phyloP scores from a whole-genome alignment of 2,888 invertebrate species.

The Drosophila dives region DNA sequence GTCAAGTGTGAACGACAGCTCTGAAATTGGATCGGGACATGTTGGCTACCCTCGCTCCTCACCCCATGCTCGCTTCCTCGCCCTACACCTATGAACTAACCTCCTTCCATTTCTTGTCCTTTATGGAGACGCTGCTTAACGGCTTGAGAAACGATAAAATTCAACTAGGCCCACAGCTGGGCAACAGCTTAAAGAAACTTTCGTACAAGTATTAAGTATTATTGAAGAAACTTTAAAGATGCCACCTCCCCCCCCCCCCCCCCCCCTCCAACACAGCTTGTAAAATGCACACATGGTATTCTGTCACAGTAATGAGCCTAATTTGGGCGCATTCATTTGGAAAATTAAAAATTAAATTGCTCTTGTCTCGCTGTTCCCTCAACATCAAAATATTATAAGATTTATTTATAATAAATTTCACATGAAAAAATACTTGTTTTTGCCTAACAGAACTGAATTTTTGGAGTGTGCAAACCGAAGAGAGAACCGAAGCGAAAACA shows the following conservation, averaged over 20 bases:
- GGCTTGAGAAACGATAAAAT: constrained; percentile 73
- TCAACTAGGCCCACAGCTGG: constrained; percentile 45
- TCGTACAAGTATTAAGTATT: constrained; percentile 19
- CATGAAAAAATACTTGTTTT: constrained; percentile 6
- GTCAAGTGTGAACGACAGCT: constrained; percentile 70
- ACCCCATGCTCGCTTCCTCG: background rate
- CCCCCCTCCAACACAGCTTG: background rate
- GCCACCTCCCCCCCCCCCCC: background rate
- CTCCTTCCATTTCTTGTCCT: constrained; percentile 9
- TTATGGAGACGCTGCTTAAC: constrained; percentile 60
- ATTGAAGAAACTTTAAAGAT: constrained; percentile 53
- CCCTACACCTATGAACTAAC: background rate
- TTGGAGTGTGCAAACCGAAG: constrained; percentile 3
- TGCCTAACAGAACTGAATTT: constrained; percentile 25
- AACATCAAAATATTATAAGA: constrained; percentile 55
- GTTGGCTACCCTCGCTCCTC: background rate
- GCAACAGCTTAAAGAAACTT: constrained; percentile 40
- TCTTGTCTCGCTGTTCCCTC: constrained; percentile 64
- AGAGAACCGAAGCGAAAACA: background rate
- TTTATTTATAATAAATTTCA: constrained; percentile 72
- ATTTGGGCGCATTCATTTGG: constrained; percentile 79
- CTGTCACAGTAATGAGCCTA: constrained; percentile 70
- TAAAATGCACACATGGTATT: constrained; percentile 33
- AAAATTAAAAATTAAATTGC: constrained; percentile 81
- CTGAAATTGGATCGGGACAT: constrained; percentile 35